Evolutionary conservation across 1,140 invertebrate species (phyloP).

Genomic region (Tetramorium alpestre): DNA sequence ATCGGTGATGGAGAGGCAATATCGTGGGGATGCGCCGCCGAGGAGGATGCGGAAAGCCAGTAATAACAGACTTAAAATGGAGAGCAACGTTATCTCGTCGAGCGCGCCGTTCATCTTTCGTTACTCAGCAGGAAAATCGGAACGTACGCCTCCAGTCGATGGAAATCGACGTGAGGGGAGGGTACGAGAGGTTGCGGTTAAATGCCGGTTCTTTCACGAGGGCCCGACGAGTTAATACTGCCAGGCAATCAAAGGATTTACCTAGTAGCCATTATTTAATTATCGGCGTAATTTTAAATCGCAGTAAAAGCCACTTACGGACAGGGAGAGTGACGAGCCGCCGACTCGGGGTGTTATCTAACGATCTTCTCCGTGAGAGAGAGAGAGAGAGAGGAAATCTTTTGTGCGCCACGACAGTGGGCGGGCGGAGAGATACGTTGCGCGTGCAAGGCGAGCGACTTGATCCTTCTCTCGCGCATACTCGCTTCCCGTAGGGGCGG

Average conservation of each 20-base stretch:
- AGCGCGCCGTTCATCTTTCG: constrained; percentile 53
- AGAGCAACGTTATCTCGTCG: constrained; percentile 23
- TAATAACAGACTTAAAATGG: constrained; percentile 49
- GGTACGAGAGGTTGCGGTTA: not conserved
- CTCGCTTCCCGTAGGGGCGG: not conserved
- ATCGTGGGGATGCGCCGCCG: constrained; percentile 8
- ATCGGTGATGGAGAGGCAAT: not conserved
- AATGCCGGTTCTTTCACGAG: constrained; percentile 40
- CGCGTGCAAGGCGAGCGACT: constrained; percentile 8
- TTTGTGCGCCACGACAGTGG: constrained; percentile 21
- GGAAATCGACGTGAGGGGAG: constrained; percentile 37
- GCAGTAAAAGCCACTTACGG: constrained; percentile 24
- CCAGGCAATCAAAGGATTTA: constrained; percentile 61
- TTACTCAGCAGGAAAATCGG: constrained; percentile 66
- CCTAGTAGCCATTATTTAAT: constrained; percentile 32
- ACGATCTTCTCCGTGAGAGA: not conserved
- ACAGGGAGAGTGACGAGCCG: constrained; percentile 27
- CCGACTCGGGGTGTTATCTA: constrained; percentile 32
- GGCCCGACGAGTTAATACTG: constrained; percentile 56
- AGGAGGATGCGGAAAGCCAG: constrained; percentile 34
- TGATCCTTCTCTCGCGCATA: not conserved
- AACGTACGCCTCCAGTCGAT: not conserved
- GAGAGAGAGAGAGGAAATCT: not conserved
- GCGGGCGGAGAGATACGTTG: not conserved
- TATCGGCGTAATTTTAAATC: constrained; percentile 33